These are phyloP conservation scores for Theonella swinhoei DNA, from an alignment of 37 sponge, comb jelly and placozoan species.

Conservation along the genomic window DNA sequence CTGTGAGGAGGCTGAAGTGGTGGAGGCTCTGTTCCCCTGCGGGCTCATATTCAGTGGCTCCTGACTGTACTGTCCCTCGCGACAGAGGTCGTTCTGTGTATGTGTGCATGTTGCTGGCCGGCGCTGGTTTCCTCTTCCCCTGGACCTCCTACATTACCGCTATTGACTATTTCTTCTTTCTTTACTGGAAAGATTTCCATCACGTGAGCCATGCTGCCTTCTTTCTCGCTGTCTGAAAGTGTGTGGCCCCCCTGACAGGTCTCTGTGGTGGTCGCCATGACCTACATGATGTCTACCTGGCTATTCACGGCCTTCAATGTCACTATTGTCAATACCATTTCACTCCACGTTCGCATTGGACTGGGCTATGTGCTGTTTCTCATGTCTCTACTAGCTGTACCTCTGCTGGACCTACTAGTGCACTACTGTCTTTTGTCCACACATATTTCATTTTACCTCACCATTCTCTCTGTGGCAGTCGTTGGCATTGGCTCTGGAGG, in stretches of 20 bases:
- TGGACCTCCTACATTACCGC: conserved; percentile 80
- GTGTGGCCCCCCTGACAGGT: conserved; percentile 3
- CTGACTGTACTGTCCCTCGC: conserved; percentile 17
- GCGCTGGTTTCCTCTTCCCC: conserved; percentile 86
- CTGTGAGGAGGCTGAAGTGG: not conserved
- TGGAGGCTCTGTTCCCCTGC: not conserved
- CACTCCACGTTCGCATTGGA: conserved; percentile 59
- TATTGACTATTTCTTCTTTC: conserved; percentile 84
- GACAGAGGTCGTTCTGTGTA: conserved; percentile 66
- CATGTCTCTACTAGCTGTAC: conserved; percentile 62
- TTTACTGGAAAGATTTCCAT: conserved; percentile 60
- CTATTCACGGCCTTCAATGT: conserved; percentile 55
- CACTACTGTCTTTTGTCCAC: conserved; percentile 47
- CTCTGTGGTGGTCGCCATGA: conserved; percentile 54
- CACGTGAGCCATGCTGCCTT: too few relatives aligned
- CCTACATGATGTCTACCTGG: conserved; percentile 60
- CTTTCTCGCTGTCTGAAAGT: too few relatives aligned
- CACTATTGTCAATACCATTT: conserved; percentile 36
- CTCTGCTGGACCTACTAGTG: conserved; percentile 69
- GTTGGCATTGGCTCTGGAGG: conserved; percentile 68
- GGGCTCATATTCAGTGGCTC: not conserved
- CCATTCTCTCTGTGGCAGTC: conserved; percentile 43
- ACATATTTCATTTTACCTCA: conserved; percentile 46
- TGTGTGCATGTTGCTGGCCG: conserved; percentile 68
- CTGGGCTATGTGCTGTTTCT: conserved; percentile 77